phyloP scores from a whole-genome alignment of 2,113 vertebrate genomes.

The zebrafish (Danio rerio) region DNA sequence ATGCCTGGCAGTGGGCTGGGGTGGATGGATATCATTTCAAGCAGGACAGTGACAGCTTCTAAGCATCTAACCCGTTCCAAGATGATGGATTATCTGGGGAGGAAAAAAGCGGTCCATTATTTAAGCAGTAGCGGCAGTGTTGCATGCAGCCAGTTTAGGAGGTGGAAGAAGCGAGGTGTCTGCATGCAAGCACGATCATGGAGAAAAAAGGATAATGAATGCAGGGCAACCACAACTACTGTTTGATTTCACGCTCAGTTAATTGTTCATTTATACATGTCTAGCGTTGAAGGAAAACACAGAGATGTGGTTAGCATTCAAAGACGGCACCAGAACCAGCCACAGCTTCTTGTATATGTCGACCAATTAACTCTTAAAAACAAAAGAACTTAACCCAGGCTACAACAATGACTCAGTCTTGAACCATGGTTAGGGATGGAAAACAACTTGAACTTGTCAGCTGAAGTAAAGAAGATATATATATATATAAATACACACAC shows the following conservation, averaged over 20 bases:
- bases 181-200: neutral
- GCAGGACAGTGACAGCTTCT: conserved; percentile 69
- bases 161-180: neutral
- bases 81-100: conserved; percentile 23
- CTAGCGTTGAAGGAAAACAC: neutral
- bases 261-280: neutral
- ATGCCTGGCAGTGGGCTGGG: conserved; percentile 67
- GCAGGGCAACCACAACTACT: neutral
- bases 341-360: neutral
- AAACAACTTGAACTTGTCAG: too few relatives aligned
- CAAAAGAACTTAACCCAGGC: too few relatives aligned
- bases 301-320: neutral
- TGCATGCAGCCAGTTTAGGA: neutral
- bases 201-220: neutral
- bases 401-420: too few relatives aligned
- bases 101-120: conserved; percentile 6
- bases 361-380: too few relatives aligned
- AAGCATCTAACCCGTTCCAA: conserved; percentile 14
- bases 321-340: neutral
- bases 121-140: conserved; percentile 23
- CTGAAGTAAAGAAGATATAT: too few relatives aligned
- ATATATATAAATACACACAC: too few relatives aligned
- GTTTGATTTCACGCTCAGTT: conserved; percentile 18
- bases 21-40: conserved; percentile 69
- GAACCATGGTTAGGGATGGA: too few relatives aligned